These are phyloP conservation scores for Nestor notabilis DNA, from an alignment of 2,113 vertebrate species.

Conservation along the genomic window DNA sequence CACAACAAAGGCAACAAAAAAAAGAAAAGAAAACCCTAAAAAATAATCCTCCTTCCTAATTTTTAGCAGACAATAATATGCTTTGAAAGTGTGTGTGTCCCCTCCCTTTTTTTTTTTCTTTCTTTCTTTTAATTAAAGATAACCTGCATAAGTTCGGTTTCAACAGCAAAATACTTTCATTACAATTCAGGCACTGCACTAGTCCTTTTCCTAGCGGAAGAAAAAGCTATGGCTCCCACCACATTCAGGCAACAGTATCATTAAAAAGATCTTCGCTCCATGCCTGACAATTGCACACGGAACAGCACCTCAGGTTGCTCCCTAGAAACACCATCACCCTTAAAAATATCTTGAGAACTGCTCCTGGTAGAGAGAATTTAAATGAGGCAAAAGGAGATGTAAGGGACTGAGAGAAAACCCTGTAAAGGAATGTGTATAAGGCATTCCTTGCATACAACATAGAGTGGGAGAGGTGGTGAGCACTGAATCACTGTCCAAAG, in stretches of 20 bases:
- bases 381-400: not conserved
- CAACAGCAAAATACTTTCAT: not conserved
- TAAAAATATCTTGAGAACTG: not conserved
- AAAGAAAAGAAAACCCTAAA: not conserved
- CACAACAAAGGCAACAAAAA: not conserved
- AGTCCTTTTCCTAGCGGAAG: not conserved
- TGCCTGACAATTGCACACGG: not conserved
- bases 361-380: not conserved
- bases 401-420: not conserved
- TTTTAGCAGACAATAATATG: not conserved
- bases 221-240: not conserved
- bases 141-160: not conserved
- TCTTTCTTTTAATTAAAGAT: not conserved
- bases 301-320: not conserved
- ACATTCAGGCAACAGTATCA: not conserved
- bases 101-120: not conserved
- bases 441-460: not conserved
- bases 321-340: not conserved
- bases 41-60: not conserved
- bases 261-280: not conserved
- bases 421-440: not conserved
- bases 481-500: not conserved
- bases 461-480: not conserved
- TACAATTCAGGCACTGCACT: not conserved
- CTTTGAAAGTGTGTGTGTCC: not conserved